These are phyloP conservation scores for Athalia rosae DNA, from an alignment of 2,888 invertebrate species.

Conservation along the genomic window DNA sequence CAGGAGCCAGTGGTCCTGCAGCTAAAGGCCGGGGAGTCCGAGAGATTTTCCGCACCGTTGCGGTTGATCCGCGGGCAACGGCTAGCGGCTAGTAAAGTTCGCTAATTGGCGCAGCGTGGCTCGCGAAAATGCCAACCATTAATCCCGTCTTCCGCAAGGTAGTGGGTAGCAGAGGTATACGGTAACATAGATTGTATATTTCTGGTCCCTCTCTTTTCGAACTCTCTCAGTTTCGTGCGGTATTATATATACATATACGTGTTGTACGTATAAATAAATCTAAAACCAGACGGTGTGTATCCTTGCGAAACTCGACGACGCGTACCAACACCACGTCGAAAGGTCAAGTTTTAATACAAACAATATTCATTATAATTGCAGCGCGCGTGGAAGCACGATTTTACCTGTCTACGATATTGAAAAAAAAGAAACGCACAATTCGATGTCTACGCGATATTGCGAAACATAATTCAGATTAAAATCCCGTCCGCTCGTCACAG, in stretches of 20 bases:
- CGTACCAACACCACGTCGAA: neutral
- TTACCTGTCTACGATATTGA: too few relatives aligned
- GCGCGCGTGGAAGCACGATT: too few relatives aligned
- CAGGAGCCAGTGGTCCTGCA: too few relatives aligned
- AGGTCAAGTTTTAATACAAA: slow-evolving; percentile 25
- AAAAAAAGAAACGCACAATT: too few relatives aligned
- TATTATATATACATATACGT: too few relatives aligned
- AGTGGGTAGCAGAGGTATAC: neutral
- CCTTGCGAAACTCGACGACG: slow-evolving; percentile 28
- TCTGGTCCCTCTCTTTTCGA: neutral
- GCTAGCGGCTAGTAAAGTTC: slow-evolving; percentile 10
- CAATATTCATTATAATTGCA: slow-evolving; percentile 1
- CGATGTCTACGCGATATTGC: too few relatives aligned
- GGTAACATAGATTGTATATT: neutral
- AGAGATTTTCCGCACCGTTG: slow-evolving; percentile 28
- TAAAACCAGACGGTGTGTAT: neutral
- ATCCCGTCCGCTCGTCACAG: too few relatives aligned
- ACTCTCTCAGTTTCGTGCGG: too few relatives aligned
- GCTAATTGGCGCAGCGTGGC: slow-evolving; percentile 37
- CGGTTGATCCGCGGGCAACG: neutral
- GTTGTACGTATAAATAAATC: too few relatives aligned
- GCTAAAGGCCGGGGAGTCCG: slow-evolving; percentile 6
- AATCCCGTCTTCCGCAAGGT: slow-evolving; percentile 27
- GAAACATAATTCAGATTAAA: too few relatives aligned
- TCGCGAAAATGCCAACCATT: slow-evolving; percentile 37